phyloP scores from a whole-genome alignment of 2,113 vertebrate species.

The Aspidoscelis tigris region DNA sequence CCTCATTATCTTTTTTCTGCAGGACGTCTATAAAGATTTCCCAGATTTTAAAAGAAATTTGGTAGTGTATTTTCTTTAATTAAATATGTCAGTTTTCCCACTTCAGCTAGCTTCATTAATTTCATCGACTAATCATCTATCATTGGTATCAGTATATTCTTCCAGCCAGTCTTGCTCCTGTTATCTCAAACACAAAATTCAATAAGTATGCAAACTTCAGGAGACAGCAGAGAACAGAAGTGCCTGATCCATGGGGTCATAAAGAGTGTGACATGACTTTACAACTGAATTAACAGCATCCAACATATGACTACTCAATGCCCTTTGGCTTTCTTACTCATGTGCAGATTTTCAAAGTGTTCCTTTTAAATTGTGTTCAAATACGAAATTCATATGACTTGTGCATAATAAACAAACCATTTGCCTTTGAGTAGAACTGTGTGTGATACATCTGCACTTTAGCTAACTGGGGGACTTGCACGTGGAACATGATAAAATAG shows the following conservation, averaged over 20 bases:
- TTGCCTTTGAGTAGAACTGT: conserved; percentile 16
- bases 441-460: not conserved
- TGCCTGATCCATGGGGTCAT: too few relatives aligned
- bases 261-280: too few relatives aligned
- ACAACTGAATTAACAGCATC: too few relatives aligned
- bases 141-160: too few relatives aligned
- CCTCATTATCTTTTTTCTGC: too few relatives aligned
- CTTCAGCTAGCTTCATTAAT: too few relatives aligned
- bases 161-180: too few relatives aligned
- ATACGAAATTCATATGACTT: conserved; percentile 34
- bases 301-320: conserved; percentile 42
- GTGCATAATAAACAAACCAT: not conserved
- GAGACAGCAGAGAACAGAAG: not conserved
- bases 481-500: not conserved
- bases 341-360: conserved; percentile 27
- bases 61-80: too few relatives aligned
- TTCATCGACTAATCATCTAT: too few relatives aligned
- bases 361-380: conserved; percentile 27
- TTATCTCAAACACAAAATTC: not conserved
- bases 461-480: conserved; percentile 1
- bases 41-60: too few relatives aligned
- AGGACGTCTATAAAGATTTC: too few relatives aligned
- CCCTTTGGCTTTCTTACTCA: conserved; percentile 39
- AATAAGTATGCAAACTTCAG: not conserved
- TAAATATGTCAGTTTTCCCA: too few relatives aligned